Conservation (phyloP, 2,113 vertebrate species). For the Gorsachius goisagi region DNA sequence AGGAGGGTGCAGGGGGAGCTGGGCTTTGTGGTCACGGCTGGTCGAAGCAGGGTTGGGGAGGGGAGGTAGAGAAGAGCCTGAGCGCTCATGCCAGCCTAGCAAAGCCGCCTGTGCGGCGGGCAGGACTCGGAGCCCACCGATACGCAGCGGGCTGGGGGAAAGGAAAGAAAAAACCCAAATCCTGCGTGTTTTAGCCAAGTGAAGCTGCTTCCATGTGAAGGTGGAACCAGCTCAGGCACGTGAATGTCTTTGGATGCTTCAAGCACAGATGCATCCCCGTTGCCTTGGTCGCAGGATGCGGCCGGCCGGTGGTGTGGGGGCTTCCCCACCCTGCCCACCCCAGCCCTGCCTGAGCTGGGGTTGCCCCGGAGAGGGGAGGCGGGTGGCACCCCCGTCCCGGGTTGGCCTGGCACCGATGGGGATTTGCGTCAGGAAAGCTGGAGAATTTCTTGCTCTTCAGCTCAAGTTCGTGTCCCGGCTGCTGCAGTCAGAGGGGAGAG, state of each 20-base stretch:
- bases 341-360: not conserved
- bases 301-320: not conserved
- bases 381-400: not conserved
- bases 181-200: not conserved
- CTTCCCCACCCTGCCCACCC: not conserved
- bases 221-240: not conserved
- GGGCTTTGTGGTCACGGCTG: not conserved
- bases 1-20: not conserved
- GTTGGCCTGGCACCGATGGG: not conserved
- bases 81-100: not conserved
- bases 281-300: accelerated
- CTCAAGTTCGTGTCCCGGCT: not conserved
- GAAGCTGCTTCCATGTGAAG: not conserved
- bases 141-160: not conserved
- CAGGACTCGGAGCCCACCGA: not conserved
- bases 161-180: not conserved
- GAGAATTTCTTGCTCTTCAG: not conserved
- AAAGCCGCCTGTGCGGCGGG: accelerated
- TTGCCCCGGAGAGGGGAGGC: not conserved
- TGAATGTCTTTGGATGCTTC: not conserved
- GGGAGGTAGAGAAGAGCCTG: not conserved
- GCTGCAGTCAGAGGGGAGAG: not conserved
- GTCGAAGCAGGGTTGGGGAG: not conserved
- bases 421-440: not conserved
- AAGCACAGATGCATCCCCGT: not conserved